phyloP scores from a whole-genome alignment of 2,888 invertebrate genomes.

The Eupeodes luniger region DNA sequence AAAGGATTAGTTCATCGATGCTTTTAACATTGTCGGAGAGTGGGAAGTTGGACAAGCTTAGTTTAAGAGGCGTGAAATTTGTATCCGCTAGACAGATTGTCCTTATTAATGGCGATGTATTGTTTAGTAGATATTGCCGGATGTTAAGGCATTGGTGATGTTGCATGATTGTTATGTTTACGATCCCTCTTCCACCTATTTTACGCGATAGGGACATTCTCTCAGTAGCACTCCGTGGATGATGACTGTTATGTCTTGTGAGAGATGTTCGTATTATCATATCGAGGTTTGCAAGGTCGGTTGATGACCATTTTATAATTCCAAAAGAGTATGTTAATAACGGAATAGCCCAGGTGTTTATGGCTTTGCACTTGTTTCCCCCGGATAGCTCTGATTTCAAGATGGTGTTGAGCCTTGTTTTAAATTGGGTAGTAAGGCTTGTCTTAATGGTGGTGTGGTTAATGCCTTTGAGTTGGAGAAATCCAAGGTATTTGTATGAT shows the following conservation, averaged over 20 bases:
- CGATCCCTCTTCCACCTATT: slow-evolving; percentile 1
- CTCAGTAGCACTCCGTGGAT: slow-evolving; percentile 15
- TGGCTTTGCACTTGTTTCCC: slow-evolving; percentile 36
- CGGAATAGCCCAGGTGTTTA: slow-evolving; percentile 50
- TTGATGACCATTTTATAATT: slow-evolving; percentile 27
- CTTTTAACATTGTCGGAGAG: not conserved
- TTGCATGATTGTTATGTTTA: not conserved
- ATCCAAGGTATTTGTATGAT: slow-evolving; percentile 42
- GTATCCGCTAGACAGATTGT: not conserved
- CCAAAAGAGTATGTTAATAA: slow-evolving; percentile 44
- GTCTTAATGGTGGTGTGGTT: not conserved
- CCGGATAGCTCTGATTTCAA: slow-evolving; percentile 24
- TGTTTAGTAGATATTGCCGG: not conserved
- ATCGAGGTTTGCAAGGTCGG: not conserved
- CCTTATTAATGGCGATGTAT: not conserved
- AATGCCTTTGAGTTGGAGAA: slow-evolving; percentile 35
- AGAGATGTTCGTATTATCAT: not conserved
- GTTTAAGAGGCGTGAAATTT: not conserved
- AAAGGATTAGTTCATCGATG: not conserved
- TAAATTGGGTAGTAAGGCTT: not conserved
- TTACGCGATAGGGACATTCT: not conserved
- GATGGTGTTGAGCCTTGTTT: not conserved
- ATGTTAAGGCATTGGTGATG: not conserved
- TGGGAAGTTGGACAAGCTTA: not conserved
- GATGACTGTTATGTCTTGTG: slow-evolving; percentile 5